phyloP scores from a whole-genome alignment of 2,113 vertebrate genomes.

The Pelecanoides urinatrix region DNA sequence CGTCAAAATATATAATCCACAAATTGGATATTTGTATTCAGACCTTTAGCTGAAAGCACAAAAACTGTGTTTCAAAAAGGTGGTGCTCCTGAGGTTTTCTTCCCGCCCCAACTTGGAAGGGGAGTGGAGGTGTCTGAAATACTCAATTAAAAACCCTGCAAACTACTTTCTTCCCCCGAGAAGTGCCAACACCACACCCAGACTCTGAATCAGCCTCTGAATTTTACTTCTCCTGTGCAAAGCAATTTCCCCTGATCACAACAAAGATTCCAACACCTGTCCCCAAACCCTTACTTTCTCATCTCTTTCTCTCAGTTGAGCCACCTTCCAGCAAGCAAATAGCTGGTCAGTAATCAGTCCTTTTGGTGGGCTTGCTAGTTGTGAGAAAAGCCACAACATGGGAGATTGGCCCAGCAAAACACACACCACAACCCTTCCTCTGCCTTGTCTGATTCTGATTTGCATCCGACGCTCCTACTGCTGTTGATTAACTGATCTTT shows the following conservation, averaged over 20 bases:
- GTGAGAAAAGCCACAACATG: neutral
- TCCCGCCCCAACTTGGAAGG: neutral
- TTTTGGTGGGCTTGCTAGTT: neutral
- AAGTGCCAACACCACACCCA: neutral
- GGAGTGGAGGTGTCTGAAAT: neutral
- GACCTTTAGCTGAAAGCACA: neutral
- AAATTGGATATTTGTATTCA: neutral
- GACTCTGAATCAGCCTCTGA: neutral
- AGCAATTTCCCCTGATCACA: neutral
- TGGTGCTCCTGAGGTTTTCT: neutral
- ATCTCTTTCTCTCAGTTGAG: neutral
- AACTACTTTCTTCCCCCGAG: rapidly evolving
- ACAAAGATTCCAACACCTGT: neutral
- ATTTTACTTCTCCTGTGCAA: neutral
- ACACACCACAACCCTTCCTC: neutral
- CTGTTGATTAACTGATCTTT: neutral
- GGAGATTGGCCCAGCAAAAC: neutral
- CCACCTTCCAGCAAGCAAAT: neutral
- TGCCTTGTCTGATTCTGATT: neutral
- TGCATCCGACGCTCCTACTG: neutral
- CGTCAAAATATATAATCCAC: neutral
- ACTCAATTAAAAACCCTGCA: neutral
- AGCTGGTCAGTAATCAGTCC: neutral
- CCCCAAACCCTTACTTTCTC: neutral
- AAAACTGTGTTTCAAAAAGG: neutral